phyloP scores from a whole-genome alignment of 2,797 vertebrate species.

The Acipenser transmontanus region DNA sequence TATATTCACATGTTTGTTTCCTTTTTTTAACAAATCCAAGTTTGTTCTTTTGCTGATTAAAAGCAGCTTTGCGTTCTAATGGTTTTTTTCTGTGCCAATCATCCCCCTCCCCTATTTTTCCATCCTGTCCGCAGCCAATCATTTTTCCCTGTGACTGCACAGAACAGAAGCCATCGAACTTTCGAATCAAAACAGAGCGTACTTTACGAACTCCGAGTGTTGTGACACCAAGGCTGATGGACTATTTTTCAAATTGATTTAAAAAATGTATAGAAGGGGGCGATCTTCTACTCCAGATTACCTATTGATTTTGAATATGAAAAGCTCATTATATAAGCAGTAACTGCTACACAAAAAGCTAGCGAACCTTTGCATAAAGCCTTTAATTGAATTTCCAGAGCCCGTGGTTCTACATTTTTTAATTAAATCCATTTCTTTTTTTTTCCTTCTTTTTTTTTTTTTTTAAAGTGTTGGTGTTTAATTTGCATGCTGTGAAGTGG shows the following conservation, averaged over 20 bases:
- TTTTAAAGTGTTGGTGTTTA: constrained; percentile 91
- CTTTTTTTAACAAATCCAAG: no score
- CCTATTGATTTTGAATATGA: constrained; percentile 98
- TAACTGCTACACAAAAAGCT: constrained; percentile 93
- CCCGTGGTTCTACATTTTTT: constrained; percentile 90
- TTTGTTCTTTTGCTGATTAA: no score
- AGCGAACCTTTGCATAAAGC: constrained; percentile 98
- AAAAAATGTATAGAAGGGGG: constrained; percentile 99
- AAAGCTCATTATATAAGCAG: constrained; percentile 98
- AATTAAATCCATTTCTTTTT: constrained; percentile 95
- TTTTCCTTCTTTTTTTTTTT: constrained; percentile 71
- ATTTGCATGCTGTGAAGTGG: constrained; percentile 93
- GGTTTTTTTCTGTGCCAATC: not conserved
- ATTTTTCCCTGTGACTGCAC: not conserved
- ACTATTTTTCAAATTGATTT: constrained; percentile 99
- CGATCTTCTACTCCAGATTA: constrained; percentile 88
- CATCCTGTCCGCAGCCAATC: constrained; percentile 1
- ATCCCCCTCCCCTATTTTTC: not conserved
- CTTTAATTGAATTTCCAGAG: constrained; percentile 98
- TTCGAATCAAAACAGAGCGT: constrained; percentile 16
- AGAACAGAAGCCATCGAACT: constrained; percentile 12
- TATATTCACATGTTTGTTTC: no score
- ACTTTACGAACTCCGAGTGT: constrained; percentile 58
- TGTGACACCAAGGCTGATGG: constrained; percentile 91
- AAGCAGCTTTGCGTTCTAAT: not conserved